A percentile compares a stretch with the other conserved stretches of the same genome.
Conservation (phyloP, 2,888 invertebrate genomes). For the Galerucella pusilla region DNA sequence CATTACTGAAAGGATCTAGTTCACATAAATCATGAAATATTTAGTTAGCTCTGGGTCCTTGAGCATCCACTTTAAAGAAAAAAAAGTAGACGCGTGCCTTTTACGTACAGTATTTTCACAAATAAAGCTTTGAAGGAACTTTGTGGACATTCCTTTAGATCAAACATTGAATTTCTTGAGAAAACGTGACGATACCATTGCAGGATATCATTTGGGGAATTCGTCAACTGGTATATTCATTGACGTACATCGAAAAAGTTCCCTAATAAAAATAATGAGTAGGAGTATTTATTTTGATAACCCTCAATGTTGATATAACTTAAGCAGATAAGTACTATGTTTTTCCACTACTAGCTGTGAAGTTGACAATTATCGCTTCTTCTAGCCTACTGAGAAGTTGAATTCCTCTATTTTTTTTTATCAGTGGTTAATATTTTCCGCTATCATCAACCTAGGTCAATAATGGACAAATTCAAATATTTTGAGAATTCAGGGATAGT, state of each 20-base stretch:
- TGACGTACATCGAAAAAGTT: not conserved
- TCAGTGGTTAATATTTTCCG: too few species aligned
- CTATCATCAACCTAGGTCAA: too few species aligned
- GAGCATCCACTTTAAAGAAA: constrained; percentile 19
- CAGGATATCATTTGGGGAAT: not conserved
- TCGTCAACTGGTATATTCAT: not conserved
- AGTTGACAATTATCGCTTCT: too few species aligned
- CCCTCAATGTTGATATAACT: too few species aligned
- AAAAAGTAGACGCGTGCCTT: constrained; percentile 6
- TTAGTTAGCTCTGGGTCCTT: constrained; percentile 10
- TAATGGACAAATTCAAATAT: too few species aligned
- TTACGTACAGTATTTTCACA: constrained; percentile 43
- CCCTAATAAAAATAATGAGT: too few species aligned
- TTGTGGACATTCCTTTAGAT: constrained; percentile 40
- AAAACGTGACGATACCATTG: constrained; percentile 5
- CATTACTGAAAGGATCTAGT: constrained; percentile 9
- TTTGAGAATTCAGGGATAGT: too few species aligned
- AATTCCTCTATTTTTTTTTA: too few species aligned
- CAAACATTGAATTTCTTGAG: constrained; percentile 50
- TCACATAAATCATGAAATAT: constrained; percentile 7
- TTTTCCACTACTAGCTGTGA: too few species aligned
- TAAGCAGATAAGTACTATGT: too few species aligned
- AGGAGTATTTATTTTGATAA: too few species aligned
- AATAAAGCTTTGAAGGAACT: constrained; percentile 40
- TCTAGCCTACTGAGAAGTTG: too few species aligned